Base-by-base conservation (phyloP, 1,140 invertebrate species). In the Octopus sinensis region DNA sequence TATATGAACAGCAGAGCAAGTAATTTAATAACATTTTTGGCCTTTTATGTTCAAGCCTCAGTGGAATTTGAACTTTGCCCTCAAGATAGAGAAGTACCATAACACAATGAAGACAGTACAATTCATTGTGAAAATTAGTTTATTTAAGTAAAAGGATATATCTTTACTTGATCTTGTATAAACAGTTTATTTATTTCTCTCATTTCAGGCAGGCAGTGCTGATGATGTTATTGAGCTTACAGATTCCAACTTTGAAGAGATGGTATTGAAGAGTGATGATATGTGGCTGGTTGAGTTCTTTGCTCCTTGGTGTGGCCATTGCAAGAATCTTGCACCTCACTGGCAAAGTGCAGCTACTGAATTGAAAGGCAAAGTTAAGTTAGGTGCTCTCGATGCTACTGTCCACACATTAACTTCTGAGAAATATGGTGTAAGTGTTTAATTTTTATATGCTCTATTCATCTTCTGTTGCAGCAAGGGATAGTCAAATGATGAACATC, bases 221-320 rank as follows among this genome's bases (percentile, higher is more conserved):
- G 93, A 94, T 84, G 95, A 96, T 90, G 97, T 99, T 4, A 92
- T 99, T 85, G 96, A 97, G 88, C 90, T 99, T 71, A 99, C 97
- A 0, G 97, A 99, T 88, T 93, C 93, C 53, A 99, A 99, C 91
- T 99, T 99, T 90, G 95, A 98, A 83, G 94, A 96, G 87, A 87
- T 95, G 56, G 97, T 99, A 12, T 88, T 98, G 79, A 93, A 96
- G 79, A 96, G 95, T 6, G 95, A 97, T 17, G 96, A 98, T 86
- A 93, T 97, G 91, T 98, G 96, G 96, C 88, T 99, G 78, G 96
- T 99, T 5, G 97, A 99, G 90, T 99, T 99, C 92, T 99, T 94
- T 91, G 98, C 98, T 17, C 98, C 98, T 0, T 92, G 92, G 91
- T 92, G 92, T 84, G 92, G 92, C 9, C 91, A 99, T 90, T 99